Percentiles rank a stretch among this genome's conserved stretches.
These are phyloP conservation scores for Bombyx mandarina DNA, from an alignment of 1,140 invertebrate species.

Conservation along the genomic window DNA sequence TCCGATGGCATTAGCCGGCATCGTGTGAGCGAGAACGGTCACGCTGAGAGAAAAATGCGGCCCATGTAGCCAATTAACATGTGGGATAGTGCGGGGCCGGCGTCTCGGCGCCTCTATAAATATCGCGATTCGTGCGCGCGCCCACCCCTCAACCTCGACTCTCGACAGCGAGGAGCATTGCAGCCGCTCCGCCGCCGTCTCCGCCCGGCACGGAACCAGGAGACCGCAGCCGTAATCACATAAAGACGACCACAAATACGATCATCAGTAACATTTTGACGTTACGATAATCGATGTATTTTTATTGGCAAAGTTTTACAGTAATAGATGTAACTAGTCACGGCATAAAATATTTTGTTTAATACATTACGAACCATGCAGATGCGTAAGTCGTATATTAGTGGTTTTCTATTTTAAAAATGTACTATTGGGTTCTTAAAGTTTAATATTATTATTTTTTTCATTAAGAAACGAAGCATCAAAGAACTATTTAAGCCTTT, in stretches of 20 bases:
- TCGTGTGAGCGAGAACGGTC: conserved; percentile 32
- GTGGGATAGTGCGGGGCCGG: conserved; percentile 57
- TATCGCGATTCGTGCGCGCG: conserved; percentile 32
- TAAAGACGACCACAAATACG: conserved; percentile 28
- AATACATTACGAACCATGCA: too few relatives aligned
- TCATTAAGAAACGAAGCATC: too few relatives aligned
- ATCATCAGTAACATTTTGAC: conserved; percentile 21
- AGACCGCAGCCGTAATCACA: conserved; percentile 24
- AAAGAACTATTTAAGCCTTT: too few relatives aligned
- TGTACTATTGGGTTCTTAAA: too few relatives aligned
- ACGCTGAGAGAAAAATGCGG: conserved; percentile 55
- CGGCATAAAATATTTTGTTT: too few relatives aligned
- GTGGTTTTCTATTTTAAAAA: too few relatives aligned
- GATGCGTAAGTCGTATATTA: too few relatives aligned
- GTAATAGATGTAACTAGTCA: too few relatives aligned
- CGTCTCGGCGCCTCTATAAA: conserved; percentile 63
- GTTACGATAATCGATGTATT: too few relatives aligned
- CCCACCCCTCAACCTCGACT: conserved; percentile 13
- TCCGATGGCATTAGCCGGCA: conserved; percentile 50
- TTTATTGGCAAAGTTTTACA: too few relatives aligned
- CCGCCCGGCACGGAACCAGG: conserved; percentile 23
- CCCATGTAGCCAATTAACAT: conserved; percentile 64
- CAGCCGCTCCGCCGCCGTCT: conserved; percentile 31
- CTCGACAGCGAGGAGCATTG: conserved; percentile 12
- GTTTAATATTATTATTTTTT: too few relatives aligned